Base-by-base conservation (phyloP, 2,113 vertebrate genomes). In the Scomber japonicus region DNA sequence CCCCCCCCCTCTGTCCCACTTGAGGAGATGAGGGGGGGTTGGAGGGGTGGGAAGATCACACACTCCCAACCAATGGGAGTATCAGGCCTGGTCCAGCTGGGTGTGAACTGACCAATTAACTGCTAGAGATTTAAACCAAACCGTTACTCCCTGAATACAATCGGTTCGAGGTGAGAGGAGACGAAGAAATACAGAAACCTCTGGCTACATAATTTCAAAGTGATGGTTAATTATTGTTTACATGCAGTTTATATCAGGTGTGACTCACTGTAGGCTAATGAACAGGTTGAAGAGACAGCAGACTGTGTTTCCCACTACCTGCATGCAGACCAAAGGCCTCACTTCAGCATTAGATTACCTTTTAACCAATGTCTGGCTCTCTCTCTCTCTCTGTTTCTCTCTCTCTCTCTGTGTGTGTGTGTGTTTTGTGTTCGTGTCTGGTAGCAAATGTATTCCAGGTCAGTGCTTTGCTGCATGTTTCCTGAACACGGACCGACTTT, bases 91-190 rank as follows among this genome's bases (percentile, higher is more conserved):
- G 46, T 88, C 83, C 88, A 85, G 91, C 88, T 89, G 89, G 66
- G 65, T 75, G 72, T 66, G 84, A 93, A 90, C 65, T 72, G 72
- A 80, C 94, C 94, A 95, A 94, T 94, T 75, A 88, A 51, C 83
- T 51, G 46, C 56, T 14, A 87, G 88, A 81, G 86, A 94, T 93
- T 95, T 90, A 83, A 94, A 94, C 68, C 74, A 68, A 93, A 94
- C 90, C 65, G 85, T 94, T 94, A 83, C 60, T 78, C 27, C 21
- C n/a, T 67, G 64, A 84, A 81, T 45, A 13, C 54, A 50, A 30
- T 72, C 59, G 51, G 69, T 74, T 54, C 27, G 66, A 84, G 70
- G 74, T 75, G 77, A 79, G 79, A 69, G 35, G 74, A 74, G 14
- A 31, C 46, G 17, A 40, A 60, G 30, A 54, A 70, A 17, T 65